Percentiles rank a stretch among this genome's conserved stretches.
phyloP scores from a whole-genome alignment of 1,140 invertebrate genomes.

The Hycleus cichorii region DNA sequence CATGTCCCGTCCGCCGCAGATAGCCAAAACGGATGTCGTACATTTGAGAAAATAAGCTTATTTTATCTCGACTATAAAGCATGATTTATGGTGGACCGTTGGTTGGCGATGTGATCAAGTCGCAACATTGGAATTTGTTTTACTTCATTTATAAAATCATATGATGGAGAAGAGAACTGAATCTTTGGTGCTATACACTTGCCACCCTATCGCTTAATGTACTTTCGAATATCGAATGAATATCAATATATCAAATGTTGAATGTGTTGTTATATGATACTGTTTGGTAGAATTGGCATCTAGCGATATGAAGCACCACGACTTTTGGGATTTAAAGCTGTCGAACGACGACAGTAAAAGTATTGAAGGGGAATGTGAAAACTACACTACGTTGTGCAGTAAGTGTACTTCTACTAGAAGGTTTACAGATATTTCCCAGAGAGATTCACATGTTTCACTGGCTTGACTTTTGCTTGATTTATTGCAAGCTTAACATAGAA shows the following conservation, averaged over 20 bases:
- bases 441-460: too few relatives aligned
- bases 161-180: slow-evolving; percentile 14
- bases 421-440: too few relatives aligned
- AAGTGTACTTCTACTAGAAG: too few relatives aligned
- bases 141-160: slow-evolving; percentile 31
- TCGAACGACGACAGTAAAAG: too few relatives aligned
- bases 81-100: slow-evolving; percentile 32
- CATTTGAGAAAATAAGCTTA: slow-evolving; percentile 40
- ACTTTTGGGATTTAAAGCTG: slow-evolving; percentile 20
- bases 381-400: too few relatives aligned
- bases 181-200: slow-evolving; percentile 23
- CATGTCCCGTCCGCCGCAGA: slow-evolving; percentile 18
- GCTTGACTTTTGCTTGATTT: too few relatives aligned
- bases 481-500: too few relatives aligned
- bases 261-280: slow-evolving; percentile 28
- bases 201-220: slow-evolving; percentile 18
- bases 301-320: slow-evolving; percentile 33
- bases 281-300: slow-evolving; percentile 29
- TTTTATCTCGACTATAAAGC: slow-evolving; percentile 38
- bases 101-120: slow-evolving; percentile 16
- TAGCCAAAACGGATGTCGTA: slow-evolving; percentile 39
- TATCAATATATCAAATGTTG: slow-evolving; percentile 22
- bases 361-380: too few relatives aligned
- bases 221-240: slow-evolving; percentile 3
- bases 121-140: slow-evolving; percentile 27